phyloP scores from a whole-genome alignment of 2,797 vertebrate species.

The Sandelia bainsii region DNA sequence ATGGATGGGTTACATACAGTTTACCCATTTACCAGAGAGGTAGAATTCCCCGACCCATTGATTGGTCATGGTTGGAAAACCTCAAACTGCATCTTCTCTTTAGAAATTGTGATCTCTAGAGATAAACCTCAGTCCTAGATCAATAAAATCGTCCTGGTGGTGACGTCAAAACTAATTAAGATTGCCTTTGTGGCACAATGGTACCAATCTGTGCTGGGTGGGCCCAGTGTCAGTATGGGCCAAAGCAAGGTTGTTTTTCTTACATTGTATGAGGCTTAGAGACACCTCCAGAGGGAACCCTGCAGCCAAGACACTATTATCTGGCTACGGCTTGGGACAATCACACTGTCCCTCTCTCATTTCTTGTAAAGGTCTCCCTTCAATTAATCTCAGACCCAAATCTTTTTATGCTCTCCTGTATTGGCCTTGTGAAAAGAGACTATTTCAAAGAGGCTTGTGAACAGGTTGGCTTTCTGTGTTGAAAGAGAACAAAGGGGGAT shows the following conservation, averaged over 20 bases:
- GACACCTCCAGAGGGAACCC: conserved; percentile 73
- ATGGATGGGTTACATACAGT: conserved; percentile 19
- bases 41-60: conserved; percentile 40
- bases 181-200: conserved; percentile 73
- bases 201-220: conserved; percentile 76
- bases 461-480: conserved; percentile 63
- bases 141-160: conserved; percentile 68
- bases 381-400: conserved; percentile 80
- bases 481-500: conserved; percentile 72
- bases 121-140: conserved; percentile 64
- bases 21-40: conserved; percentile 25
- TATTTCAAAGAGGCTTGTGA: conserved; percentile 67
- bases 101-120: conserved; percentile 71
- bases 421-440: conserved; percentile 63
- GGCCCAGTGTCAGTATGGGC: conserved; percentile 67
- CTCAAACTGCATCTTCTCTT: conserved; percentile 54
- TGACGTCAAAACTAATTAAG: conserved; percentile 85
- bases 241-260: conserved; percentile 72
- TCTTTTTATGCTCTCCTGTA: conserved; percentile 75
- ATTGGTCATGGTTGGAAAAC: conserved; percentile 65
- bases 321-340: conserved; percentile 75
- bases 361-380: conserved; percentile 77
- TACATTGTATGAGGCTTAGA: conserved; percentile 81
- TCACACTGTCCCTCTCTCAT: conserved; percentile 71
- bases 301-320: conserved; percentile 79